phyloP scores from a whole-genome alignment of 2,113 vertebrate species.

The Prochilodus magdalenae region DNA sequence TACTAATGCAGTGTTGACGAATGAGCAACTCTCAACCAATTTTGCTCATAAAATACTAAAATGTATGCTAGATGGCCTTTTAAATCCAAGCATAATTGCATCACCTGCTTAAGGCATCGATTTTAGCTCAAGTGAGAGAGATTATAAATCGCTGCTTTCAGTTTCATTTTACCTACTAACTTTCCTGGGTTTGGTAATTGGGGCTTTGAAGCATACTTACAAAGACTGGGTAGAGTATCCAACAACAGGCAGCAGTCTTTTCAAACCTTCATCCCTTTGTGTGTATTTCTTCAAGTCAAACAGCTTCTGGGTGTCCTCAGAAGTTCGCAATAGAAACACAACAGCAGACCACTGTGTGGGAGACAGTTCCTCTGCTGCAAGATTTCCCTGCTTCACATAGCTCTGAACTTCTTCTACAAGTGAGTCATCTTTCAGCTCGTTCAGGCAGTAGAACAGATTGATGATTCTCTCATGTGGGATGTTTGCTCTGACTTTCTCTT shows the following conservation, averaged over 20 bases:
- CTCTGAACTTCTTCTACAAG: constrained; percentile 15
- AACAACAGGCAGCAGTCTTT: constrained; percentile 25
- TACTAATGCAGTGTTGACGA: too few relatives aligned
- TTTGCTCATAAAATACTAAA: too few relatives aligned
- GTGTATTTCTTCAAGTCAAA: constrained; percentile 47
- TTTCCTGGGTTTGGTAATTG: background rate
- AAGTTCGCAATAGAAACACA: constrained; percentile 24
- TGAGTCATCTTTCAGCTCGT: constrained; percentile 26
- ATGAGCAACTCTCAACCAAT: too few relatives aligned
- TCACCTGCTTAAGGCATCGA: too few relatives aligned
- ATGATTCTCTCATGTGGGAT: constrained; percentile 34
- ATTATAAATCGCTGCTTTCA: background rate
- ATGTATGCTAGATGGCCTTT: too few relatives aligned
- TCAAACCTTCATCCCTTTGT: constrained; percentile 17
- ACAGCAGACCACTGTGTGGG: constrained; percentile 27
- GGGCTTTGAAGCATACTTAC: constrained; percentile 15
- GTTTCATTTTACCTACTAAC: too few relatives aligned
- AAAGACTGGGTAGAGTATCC: background rate
- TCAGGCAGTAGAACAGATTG: constrained; percentile 38
- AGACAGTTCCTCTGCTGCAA: background rate
- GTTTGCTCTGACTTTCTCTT: background rate
- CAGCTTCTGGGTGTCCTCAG: background rate
- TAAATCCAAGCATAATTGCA: too few relatives aligned
- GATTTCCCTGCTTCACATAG: background rate
- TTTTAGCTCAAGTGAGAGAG: too few relatives aligned